Conservation (phyloP, 2,797 vertebrate species). For the Chelidonichthys spinosus region DNA sequence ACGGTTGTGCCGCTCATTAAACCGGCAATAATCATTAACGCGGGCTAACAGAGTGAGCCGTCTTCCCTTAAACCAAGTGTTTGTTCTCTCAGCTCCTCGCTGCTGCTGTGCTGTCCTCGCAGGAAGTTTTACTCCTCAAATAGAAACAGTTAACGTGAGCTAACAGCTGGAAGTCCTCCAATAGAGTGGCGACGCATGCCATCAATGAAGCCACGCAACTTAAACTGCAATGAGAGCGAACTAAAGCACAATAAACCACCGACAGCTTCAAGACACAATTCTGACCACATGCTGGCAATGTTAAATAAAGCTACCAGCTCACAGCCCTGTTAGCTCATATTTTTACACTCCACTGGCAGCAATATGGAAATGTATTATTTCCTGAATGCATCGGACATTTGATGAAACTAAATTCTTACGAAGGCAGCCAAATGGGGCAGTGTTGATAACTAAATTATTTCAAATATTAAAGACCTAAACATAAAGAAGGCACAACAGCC, state of each 20-base stretch:
- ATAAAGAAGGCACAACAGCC: not conserved
- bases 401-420: not conserved
- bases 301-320: not conserved
- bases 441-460: not conserved
- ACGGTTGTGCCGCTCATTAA: slow-evolving; percentile 17
- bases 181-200: not conserved
- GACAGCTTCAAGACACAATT: not conserved
- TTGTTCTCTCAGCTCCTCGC: not conserved
- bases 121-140: not conserved
- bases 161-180: not conserved
- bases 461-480: not conserved
- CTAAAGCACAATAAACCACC: not conserved
- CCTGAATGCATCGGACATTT: not conserved
- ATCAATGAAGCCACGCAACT: not conserved
- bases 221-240: not conserved
- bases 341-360: not conserved
- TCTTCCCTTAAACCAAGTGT: slow-evolving; percentile 1
- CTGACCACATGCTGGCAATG: not conserved
- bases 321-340: not conserved
- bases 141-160: not conserved
- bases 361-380: not conserved
- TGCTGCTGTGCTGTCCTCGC: not conserved
- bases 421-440: not conserved
- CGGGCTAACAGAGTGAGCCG: not conserved
- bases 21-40: slow-evolving; percentile 22